Evolutionary conservation across 1,140 invertebrate species (phyloP), one percentile per base, ranked within the genome.

Genomic region (Chironomus striatipennis): DNA sequence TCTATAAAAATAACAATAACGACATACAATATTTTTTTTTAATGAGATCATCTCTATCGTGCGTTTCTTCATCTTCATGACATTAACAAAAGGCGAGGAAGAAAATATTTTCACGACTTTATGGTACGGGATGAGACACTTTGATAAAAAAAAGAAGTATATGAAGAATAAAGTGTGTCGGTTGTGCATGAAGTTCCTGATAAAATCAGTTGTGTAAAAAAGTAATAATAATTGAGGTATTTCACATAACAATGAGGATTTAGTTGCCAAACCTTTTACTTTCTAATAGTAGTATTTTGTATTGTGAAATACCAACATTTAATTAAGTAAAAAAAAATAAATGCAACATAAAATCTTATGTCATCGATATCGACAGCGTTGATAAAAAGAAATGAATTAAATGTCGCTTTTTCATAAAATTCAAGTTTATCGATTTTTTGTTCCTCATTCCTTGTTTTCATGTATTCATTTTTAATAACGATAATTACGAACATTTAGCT

Each of bases 1-100:
- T 18, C 65, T 21, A 57, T 57, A 57, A 57, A 57, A 57, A 57
- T 70, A 18, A 70, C 65, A 20, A 9, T 70, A 70, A 70, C 65
- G 65, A 70, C 65, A 70, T 17, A 70, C 65, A 70, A 70, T 70
- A 20, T 70, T 18, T 21, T 18, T n/a, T 21, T 20, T 70, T 70
- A 70, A 70, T 70, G 65, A 70, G 65, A 70, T 70, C 65, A 70
- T 70, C 65, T 20, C 18, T 70, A 7, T 57, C 47, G 47, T 57
- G 47, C 47, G 47, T 57, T 57, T 57, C 47, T 10, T 34, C 43
- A 10, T 57, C 12, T 57, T 57, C 47, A 5, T n/a, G 12, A 57
- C 47, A 57, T 57, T 57, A 57, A 15, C 47, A 57, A 57, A 47
- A 57, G 47, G n/a, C n/a, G 47, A 57, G n/a, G 47, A 57, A 47